Percentiles rank a stretch among this genome's conserved stretches.
These are phyloP conservation scores for Toxonevra muliebris DNA, from an alignment of 2,888 invertebrate genomes.

Conservation along the genomic window DNA sequence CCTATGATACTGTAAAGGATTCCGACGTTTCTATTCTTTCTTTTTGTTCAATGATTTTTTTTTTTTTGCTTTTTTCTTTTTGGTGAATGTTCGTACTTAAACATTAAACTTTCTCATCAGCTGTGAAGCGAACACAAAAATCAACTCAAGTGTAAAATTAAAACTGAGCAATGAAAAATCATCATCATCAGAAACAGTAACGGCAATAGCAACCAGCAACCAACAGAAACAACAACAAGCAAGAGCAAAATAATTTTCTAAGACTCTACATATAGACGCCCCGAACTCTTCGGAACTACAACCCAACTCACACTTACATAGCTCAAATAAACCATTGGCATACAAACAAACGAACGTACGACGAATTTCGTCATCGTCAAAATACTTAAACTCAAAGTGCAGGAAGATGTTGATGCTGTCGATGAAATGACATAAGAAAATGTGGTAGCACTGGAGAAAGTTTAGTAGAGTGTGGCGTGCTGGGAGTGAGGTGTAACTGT, in stretches of 20 bases:
- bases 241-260: too few relatives aligned
- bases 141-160: slow-evolving; percentile 63
- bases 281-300: background rate
- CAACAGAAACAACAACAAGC: slow-evolving; percentile 12
- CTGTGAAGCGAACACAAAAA: slow-evolving; percentile 48
- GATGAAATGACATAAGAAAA: background rate
- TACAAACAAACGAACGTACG: background rate
- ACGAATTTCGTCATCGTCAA: too few relatives aligned
- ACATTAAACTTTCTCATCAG: slow-evolving; percentile 49
- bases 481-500: slow-evolving; percentile 1
- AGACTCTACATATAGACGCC: too few relatives aligned
- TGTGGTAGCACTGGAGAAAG: slow-evolving; percentile 29
- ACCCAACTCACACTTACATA: background rate
- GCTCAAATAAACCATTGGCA: background rate
- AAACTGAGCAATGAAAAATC: slow-evolving; percentile 64
- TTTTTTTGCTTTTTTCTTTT: background rate
- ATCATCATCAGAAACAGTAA: slow-evolving; percentile 49
- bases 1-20: too few relatives aligned
- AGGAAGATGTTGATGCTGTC: background rate
- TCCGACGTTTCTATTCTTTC: slow-evolving; percentile 3
- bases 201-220: slow-evolving; percentile 12
- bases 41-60: slow-evolving; percentile 2
- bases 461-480: slow-evolving; percentile 7
- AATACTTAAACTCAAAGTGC: background rate
- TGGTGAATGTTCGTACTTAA: slow-evolving; percentile 24